Evolutionary conservation across 2,888 invertebrate genomes (phyloP), one percentile per base, ranked within the genome.

Genomic region (Spatulosminthurus flaviceps): DNA sequence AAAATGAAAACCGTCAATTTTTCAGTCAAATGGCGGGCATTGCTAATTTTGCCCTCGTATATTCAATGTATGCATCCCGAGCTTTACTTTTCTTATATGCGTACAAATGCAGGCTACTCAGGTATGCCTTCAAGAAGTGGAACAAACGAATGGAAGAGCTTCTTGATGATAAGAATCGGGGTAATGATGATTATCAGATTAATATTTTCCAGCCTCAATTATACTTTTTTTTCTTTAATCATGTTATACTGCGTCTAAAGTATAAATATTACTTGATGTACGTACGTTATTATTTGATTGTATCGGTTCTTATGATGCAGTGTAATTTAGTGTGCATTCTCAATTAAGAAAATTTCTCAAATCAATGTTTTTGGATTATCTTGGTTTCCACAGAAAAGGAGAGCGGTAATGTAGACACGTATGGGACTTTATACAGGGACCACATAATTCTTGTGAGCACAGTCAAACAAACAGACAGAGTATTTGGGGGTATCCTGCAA

Each of bases 401-500:
- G 2, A 51, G 19, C 16, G 5, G 1, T 19, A 51, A 11, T 2
- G 1, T 51, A 60, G 1, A 66, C 19, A 64, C 61, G 0, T 81
- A 83, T 42, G 76, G 82, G 26, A 76, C 77, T 26, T 69, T 84
- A 19, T 81, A 81, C 71, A n/a, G 64, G 0, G 81, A 84, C 61
- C 82, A 83, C 64, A 71, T 75, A 0, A 60, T 80, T 24, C 75
- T 84, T 1, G 43, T 81, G 0, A 64, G 75, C 60, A 67, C 83
- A 71, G 81, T 85, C 7, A 80, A 79, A 24, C 77, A 81, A 34
- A 82, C 82, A 21, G 83, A 84, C 41, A 78, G 73, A 34, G 77
- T 81, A 26, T 85, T 85, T 78, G 83, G 82, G 11, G 75, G 79
- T 9, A 64, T 82, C 76, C 78, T 85, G 7, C 84, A 84, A 74